These are phyloP conservation scores for Athene noctua DNA, from an alignment of 2,113 vertebrate genomes.

Conservation along the genomic window DNA sequence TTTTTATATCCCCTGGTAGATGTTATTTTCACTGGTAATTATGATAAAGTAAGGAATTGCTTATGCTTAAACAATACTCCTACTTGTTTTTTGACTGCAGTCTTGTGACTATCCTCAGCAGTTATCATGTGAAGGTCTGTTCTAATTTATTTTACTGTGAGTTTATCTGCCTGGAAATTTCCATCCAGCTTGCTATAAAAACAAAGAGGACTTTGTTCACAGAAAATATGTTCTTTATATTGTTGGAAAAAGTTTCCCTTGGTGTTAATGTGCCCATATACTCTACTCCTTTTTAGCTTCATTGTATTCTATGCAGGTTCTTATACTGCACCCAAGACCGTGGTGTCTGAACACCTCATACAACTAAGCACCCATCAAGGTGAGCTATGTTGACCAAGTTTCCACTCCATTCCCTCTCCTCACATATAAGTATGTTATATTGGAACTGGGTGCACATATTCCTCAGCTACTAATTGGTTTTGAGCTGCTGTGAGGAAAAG, in stretches of 20 bases:
- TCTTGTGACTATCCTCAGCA: neutral
- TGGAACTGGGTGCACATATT: neutral
- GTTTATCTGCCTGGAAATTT: slow-evolving; percentile 5
- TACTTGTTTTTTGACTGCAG: neutral
- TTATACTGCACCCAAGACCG: neutral
- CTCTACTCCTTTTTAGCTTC: neutral
- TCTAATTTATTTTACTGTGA: neutral
- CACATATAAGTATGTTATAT: neutral
- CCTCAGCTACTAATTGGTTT: neutral
- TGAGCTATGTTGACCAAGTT: neutral
- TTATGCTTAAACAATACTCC: neutral
- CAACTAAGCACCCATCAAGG: neutral
- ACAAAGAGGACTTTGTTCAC: neutral
- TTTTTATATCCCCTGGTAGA: neutral
- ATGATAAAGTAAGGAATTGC: neutral
- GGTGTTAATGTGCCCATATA: neutral
- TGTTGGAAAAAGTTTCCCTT: neutral
- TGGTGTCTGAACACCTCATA: neutral
- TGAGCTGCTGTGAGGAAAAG: neutral
- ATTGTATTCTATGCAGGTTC: neutral
- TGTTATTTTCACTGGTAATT: neutral
- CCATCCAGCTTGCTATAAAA: neutral
- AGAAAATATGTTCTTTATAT: neutral
- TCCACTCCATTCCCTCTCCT: neutral
- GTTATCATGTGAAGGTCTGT: neutral